Evolutionary conservation across 2,797 vertebrate species (phyloP).

Genomic region (Eospalax fontanierii): DNA sequence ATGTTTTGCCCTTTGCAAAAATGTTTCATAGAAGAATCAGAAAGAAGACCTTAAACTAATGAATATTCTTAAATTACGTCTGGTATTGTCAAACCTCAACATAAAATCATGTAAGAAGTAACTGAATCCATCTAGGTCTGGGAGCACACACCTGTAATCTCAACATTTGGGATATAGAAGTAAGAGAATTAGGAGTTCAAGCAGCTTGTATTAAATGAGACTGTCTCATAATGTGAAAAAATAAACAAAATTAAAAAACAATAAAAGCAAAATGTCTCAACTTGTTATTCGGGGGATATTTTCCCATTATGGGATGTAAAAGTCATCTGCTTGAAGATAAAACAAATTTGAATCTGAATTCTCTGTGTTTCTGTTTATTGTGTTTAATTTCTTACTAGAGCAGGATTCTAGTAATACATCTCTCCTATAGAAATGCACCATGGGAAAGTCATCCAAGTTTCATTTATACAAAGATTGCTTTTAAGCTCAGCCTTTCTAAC

Average conservation of each 20-base stretch:
- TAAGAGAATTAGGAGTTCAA: background rate
- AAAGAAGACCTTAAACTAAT: background rate
- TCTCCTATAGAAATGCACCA: background rate
- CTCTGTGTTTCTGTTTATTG: background rate
- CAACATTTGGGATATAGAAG: background rate
- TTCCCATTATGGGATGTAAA: background rate
- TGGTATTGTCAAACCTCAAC: background rate
- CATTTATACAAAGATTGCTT: background rate
- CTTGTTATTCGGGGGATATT: background rate
- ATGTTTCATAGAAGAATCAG: background rate
- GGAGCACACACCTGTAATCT: background rate
- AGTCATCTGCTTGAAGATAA: background rate
- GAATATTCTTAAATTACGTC: background rate
- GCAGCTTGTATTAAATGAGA: background rate
- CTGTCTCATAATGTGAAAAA: background rate
- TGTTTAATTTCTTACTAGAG: background rate
- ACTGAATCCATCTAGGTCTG: background rate
- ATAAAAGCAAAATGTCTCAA: background rate
- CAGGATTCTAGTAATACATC: background rate
- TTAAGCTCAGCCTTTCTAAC: background rate
- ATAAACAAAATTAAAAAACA: background rate
- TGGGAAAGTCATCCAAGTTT: background rate
- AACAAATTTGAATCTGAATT: background rate
- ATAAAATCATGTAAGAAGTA: background rate
- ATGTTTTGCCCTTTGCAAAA: background rate